phyloP scores from a whole-genome alignment of 2,797 vertebrate genomes.

The Mormyrus proboscirostris region DNA sequence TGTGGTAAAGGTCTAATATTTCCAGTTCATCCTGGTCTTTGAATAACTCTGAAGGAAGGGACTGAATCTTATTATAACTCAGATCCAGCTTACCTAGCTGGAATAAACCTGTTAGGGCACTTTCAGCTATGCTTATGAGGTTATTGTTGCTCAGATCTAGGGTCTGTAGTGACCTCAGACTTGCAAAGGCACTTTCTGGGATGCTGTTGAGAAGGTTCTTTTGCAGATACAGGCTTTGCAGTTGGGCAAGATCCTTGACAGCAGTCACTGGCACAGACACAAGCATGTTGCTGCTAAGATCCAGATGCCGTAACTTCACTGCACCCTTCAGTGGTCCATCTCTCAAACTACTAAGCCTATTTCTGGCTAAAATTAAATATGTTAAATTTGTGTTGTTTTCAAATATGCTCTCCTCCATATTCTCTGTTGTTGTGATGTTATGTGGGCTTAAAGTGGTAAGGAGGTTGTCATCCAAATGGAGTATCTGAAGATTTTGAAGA shows the following conservation, averaged over 20 bases:
- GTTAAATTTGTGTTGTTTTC: conserved; percentile 22
- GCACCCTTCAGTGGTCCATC: conserved; percentile 2
- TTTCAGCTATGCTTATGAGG: conserved; percentile 37
- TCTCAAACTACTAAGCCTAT: not conserved
- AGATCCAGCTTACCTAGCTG: conserved; percentile 44
- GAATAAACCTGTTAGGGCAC: conserved; percentile 43
- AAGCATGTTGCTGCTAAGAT: conserved; percentile 7
- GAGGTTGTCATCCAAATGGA: conserved; percentile 47
- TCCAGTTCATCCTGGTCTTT: conserved; percentile 35
- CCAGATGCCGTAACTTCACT: not conserved
- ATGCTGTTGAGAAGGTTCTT: conserved; percentile 44
- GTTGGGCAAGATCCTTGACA: conserved; percentile 34
- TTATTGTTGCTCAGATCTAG: not conserved
- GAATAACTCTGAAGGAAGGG: conserved; percentile 41
- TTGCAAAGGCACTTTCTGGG: conserved; percentile 38
- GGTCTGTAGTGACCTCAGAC: conserved; percentile 26
- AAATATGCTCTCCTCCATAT: conserved; percentile 20
- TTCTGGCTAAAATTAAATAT: not conserved
- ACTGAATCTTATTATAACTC: conserved; percentile 44
- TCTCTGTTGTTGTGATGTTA: not conserved
- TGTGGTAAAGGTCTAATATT: conserved; percentile 50
- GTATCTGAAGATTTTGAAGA: conserved; percentile 32
- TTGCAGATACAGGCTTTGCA: conserved; percentile 46
- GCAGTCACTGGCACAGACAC: conserved; percentile 30
- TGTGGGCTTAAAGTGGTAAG: conserved; percentile 30